These are phyloP conservation scores for Fundulus diaphanus DNA, from an alignment of 2,797 vertebrate species.

Conservation along the genomic window DNA sequence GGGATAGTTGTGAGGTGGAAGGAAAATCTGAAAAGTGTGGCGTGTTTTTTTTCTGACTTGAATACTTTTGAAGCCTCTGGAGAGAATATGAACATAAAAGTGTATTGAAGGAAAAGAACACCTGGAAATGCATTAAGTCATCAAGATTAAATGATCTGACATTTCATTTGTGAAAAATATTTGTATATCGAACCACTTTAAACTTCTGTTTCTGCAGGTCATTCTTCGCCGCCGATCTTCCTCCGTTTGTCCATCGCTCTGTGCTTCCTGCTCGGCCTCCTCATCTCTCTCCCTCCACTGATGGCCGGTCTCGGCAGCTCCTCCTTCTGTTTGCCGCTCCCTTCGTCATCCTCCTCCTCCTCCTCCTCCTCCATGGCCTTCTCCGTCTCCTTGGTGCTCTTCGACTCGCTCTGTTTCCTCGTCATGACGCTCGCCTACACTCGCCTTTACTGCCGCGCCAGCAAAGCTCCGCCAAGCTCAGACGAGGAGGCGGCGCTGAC, in stretches of 20 bases:
- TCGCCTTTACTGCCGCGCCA: slow-evolving; percentile 85
- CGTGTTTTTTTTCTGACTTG: too few relatives aligned
- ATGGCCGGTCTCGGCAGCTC: slow-evolving; percentile 82
- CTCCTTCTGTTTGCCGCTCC: slow-evolving; percentile 88
- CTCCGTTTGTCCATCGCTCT: slow-evolving; percentile 77
- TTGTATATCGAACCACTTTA: background rate
- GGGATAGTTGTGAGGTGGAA: too few relatives aligned
- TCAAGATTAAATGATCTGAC: background rate
- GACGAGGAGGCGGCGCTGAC: slow-evolving; percentile 88
- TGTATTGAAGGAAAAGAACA: too few relatives aligned
- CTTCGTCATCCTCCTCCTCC: slow-evolving; percentile 67
- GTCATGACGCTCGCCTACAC: slow-evolving; percentile 90
- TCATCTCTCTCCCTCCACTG: slow-evolving; percentile 83
- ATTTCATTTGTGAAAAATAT: background rate
- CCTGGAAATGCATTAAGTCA: background rate
- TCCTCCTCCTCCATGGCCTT: slow-evolving; percentile 78
- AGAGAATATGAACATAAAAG: too few relatives aligned
- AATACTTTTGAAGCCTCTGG: too few relatives aligned
- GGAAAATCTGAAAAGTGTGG: too few relatives aligned
- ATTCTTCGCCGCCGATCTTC: slow-evolving; percentile 9
- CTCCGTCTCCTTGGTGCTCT: slow-evolving; percentile 84
- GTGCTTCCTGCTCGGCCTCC: slow-evolving; percentile 82
- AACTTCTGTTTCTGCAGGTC: slow-evolving; percentile 32
- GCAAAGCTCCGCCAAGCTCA: slow-evolving; percentile 51
- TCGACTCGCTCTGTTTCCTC: slow-evolving; percentile 91